Evolutionary conservation across 2,113 vertebrate genomes (phyloP).

Genomic region (Gavialis gangeticus): DNA sequence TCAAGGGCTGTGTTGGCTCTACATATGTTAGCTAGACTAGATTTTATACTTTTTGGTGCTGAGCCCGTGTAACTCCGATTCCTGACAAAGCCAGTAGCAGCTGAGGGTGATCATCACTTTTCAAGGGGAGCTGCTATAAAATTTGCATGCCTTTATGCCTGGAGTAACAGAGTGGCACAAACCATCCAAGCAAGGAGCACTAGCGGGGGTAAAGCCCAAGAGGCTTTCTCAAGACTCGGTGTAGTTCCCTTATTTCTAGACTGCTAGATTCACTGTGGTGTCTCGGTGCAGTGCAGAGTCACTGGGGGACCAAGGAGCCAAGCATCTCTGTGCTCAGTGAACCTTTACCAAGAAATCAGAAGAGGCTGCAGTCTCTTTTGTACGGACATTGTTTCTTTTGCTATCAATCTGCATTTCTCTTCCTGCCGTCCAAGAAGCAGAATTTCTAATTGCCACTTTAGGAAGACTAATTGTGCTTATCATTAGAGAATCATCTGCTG

Average conservation of each 20-base stretch:
- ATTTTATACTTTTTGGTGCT: neutral
- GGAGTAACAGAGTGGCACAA: neutral
- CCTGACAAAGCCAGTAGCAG: neutral
- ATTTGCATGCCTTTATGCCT: neutral
- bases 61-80: neutral
- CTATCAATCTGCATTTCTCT: neutral
- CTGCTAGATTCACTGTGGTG: neutral
- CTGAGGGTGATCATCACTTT: neutral
- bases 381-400: neutral
- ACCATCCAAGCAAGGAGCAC: neutral
- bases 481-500: neutral
- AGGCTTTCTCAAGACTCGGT: neutral
- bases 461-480: neutral
- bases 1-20: neutral
- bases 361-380: neutral
- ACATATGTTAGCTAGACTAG: neutral
- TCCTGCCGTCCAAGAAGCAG: neutral
- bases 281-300: neutral
- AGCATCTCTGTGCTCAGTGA: neutral
- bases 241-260: neutral
- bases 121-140: neutral
- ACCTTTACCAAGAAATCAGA: rapidly evolving
- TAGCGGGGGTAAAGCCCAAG: neutral
- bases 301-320: neutral
- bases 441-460: neutral